phyloP scores from a whole-genome alignment of 2,797 vertebrate genomes.

The Danio albolineatus region DNA sequence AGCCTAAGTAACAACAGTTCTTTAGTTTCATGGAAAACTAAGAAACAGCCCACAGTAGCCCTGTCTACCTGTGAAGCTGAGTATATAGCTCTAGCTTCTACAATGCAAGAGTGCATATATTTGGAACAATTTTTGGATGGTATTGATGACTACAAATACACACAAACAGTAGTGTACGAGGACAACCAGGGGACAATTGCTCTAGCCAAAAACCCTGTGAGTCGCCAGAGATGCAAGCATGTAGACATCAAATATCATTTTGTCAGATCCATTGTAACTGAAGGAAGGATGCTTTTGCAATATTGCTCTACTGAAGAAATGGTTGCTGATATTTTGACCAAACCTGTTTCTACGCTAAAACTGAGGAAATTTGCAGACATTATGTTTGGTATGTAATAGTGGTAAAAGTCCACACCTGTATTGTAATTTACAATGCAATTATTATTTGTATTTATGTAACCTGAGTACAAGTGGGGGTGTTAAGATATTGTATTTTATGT shows the following conservation, averaged over 20 bases:
- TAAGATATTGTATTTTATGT: too few species aligned
- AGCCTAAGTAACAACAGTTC: neutral
- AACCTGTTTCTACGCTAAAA: too few species aligned
- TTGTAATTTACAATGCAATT: too few species aligned
- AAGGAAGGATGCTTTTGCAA: neutral
- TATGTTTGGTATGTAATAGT: too few species aligned
- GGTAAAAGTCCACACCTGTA: too few species aligned
- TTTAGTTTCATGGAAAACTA: conserved; percentile 39
- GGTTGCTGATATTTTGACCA: too few species aligned
- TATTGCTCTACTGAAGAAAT: conserved; percentile 3
- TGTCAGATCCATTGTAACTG: neutral
- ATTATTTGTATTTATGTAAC: neutral
- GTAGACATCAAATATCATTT: neutral
- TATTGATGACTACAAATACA: neutral
- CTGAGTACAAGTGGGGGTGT: conserved; percentile 3
- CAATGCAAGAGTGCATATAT: neutral
- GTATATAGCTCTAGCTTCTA: neutral
- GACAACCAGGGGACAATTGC: conserved; percentile 4
- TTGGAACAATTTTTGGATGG: neutral
- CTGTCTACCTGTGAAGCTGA: conserved; percentile 44
- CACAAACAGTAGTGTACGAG: neutral
- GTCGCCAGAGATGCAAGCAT: too few species aligned
- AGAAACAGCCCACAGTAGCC: conserved; percentile 41
- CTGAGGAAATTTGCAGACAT: too few species aligned
- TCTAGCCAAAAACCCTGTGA: neutral